Percentiles rank a stretch among this genome's conserved stretches.
Conservation (phyloP, 1,140 invertebrate genomes). For the Hyles vespertilio region DNA sequence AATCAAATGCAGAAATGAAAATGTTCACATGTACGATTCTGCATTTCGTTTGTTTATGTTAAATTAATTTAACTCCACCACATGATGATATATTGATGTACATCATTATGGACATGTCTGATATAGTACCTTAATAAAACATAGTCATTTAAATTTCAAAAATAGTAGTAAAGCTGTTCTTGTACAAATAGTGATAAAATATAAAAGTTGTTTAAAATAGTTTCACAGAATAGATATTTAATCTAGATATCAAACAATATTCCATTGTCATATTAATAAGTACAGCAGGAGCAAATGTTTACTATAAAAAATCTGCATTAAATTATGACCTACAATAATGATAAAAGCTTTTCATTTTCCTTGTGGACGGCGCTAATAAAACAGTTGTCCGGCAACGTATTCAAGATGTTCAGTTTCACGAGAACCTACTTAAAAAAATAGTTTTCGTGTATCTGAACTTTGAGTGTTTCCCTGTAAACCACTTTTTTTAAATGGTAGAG, state of each 20-base stretch:
- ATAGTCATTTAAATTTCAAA: constrained; percentile 14
- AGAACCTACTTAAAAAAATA: too few relatives aligned
- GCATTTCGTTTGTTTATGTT: constrained; percentile 5
- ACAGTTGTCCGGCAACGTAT: too few relatives aligned
- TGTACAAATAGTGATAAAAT: constrained; percentile 68
- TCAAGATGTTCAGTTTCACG: too few relatives aligned
- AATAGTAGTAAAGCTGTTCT: constrained; percentile 49
- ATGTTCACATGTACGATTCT: constrained; percentile 11
- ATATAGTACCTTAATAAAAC: constrained; percentile 13
- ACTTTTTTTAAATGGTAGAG: too few relatives aligned
- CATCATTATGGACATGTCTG: constrained; percentile 1
- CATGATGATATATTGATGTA: neutral
- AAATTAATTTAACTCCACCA: constrained; percentile 3
- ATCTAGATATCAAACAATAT: constrained; percentile 73
- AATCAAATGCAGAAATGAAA: constrained; percentile 5
- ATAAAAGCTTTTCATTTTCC: constrained; percentile 47
- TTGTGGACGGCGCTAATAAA: too few relatives aligned
- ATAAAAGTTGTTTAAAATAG: constrained; percentile 76
- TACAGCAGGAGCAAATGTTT: constrained; percentile 70
- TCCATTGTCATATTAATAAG: constrained; percentile 75
- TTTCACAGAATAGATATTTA: constrained; percentile 70
- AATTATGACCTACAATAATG: constrained; percentile 74
- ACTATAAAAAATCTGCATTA: constrained; percentile 72
- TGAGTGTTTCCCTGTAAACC: too few relatives aligned
- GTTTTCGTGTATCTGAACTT: too few relatives aligned